Conservation (phyloP, 2,797 vertebrate genomes). For the Sebastes nivosus region DNA sequence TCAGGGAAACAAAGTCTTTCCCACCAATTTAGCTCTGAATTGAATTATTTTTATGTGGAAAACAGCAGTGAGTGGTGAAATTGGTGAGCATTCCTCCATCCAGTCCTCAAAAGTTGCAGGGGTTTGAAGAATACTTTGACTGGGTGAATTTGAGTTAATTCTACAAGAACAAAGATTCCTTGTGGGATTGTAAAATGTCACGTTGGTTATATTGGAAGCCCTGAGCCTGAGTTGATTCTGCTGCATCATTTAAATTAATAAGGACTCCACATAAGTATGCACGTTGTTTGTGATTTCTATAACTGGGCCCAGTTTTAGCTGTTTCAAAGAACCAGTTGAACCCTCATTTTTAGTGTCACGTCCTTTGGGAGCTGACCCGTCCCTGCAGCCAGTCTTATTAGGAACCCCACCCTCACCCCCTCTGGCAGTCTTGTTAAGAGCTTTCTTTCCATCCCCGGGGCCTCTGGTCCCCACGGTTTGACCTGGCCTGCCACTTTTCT, state of each 20-base stretch:
- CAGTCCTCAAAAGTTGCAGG: background rate
- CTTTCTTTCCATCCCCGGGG: conserved; percentile 5
- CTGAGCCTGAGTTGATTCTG: background rate
- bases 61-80: background rate
- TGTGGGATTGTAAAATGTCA: background rate
- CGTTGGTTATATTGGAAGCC: background rate
- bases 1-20: background rate
- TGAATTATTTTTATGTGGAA: background rate
- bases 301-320: background rate
- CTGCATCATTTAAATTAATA: background rate
- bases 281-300: background rate
- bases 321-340: background rate
- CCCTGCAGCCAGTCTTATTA: conserved; percentile 40
- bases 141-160: background rate
- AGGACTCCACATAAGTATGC: background rate
- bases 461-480: conserved; percentile 26
- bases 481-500: conserved; percentile 49
- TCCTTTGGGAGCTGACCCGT: conserved; percentile 29
- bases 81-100: background rate
- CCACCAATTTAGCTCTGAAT: background rate
- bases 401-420: conserved; percentile 13
- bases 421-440: conserved; percentile 16
- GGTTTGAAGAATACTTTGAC: background rate
- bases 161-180: background rate
- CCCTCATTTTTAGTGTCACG: background rate